Conservation (phyloP, 2,888 invertebrate genomes). For the Imbricaverruca yamaguchii region DNA sequence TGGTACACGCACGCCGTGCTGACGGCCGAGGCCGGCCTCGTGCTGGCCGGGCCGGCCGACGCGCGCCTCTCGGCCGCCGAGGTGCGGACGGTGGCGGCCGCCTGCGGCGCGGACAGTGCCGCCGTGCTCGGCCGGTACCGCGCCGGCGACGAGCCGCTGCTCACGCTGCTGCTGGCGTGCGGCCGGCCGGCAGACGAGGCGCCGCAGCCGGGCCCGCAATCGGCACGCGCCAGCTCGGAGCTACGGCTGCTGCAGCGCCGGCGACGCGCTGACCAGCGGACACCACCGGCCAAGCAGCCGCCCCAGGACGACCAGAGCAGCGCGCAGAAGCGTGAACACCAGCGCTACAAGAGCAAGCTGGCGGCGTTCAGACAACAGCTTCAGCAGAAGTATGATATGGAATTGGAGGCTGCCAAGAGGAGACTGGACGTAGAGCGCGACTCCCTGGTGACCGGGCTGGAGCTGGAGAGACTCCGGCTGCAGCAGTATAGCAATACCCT, state of each 20-base stretch:
- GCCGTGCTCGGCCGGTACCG: neutral
- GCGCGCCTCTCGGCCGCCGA: constrained; percentile 7
- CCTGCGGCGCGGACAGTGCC: neutral
- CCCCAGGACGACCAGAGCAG: neutral
- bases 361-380: neutral
- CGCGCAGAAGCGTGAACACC: neutral
- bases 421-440: neutral
- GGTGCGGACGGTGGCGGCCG: neutral
- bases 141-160: neutral
- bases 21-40: neutral
- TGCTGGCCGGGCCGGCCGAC: neutral
- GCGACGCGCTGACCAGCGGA: neutral
- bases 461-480: neutral
- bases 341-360: neutral
- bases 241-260: neutral
- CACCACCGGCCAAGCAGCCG: neutral
- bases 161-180: neutral
- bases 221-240: neutral
- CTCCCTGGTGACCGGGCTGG: neutral
- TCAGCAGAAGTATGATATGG: neutral
- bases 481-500: neutral
- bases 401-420: neutral
- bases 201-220: neutral
- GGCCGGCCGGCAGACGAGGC: neutral
- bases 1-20: neutral